These are phyloP conservation scores for Octomys mimax DNA, from an alignment of 2,797 vertebrate species.

Conservation along the genomic window DNA sequence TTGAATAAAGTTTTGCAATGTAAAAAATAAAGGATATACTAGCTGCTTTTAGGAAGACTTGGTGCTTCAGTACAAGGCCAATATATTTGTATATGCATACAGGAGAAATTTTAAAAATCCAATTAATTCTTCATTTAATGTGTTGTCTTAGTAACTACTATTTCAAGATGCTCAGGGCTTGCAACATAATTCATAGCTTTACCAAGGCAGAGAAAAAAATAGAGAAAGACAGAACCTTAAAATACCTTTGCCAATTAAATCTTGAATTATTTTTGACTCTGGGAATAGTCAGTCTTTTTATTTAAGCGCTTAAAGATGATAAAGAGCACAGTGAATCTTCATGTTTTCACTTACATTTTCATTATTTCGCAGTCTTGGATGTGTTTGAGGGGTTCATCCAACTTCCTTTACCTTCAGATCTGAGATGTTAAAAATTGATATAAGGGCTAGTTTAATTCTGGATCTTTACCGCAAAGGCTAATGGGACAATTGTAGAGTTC, in stretches of 20 bases:
- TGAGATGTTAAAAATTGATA: constrained; percentile 50
- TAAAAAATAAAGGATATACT: neutral
- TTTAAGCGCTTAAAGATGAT: constrained; percentile 52
- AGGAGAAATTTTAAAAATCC: constrained; percentile 56
- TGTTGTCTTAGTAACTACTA: constrained; percentile 85
- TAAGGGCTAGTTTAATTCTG: neutral
- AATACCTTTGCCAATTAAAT: constrained; percentile 82
- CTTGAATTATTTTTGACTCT: constrained; percentile 79
- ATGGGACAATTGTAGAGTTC: constrained; percentile 56
- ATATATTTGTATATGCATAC: neutral
- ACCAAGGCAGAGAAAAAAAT: constrained; percentile 71
- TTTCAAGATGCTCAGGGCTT: constrained; percentile 73
- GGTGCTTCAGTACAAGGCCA: neutral
- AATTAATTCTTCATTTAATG: constrained; percentile 77
- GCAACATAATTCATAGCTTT: constrained; percentile 78
- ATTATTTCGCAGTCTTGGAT: neutral
- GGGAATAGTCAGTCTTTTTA: constrained; percentile 71
- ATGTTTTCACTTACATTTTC: constrained; percentile 45
- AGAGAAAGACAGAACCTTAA: constrained; percentile 77
- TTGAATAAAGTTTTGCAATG: neutral
- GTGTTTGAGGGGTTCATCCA: constrained; percentile 27
- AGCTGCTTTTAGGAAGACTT: constrained; percentile 20
- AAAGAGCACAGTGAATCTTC: constrained; percentile 44
- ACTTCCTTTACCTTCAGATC: constrained; percentile 23
- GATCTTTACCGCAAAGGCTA: constrained; percentile 42